Conservation (phyloP, 1,140 invertebrate genomes). For the Listronotus bonariensis region DNA sequence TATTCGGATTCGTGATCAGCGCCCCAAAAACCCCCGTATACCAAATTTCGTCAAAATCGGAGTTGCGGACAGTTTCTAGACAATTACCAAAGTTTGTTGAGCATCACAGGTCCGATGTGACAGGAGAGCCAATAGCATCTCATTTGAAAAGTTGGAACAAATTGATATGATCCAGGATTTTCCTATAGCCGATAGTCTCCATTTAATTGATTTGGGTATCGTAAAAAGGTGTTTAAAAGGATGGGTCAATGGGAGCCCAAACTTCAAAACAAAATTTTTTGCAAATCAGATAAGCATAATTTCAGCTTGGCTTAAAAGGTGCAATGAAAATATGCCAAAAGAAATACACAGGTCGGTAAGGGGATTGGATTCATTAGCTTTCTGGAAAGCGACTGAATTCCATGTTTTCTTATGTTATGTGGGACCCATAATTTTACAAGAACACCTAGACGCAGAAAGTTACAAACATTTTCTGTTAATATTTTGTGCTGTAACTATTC, state of each 20-base stretch:
- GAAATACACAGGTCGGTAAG: conserved; percentile 43
- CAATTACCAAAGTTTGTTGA: too few species aligned
- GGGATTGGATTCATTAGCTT: conserved; percentile 32
- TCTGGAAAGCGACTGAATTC: conserved; percentile 45
- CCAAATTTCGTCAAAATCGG: too few species aligned
- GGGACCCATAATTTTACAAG: conserved; percentile 40
- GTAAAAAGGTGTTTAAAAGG: conserved; percentile 42
- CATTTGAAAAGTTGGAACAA: background rate
- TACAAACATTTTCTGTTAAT: conserved; percentile 38
- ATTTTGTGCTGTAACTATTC: conserved; percentile 36
- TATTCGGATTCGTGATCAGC: too few species aligned
- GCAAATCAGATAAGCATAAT: conserved; percentile 22
- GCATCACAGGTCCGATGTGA: too few species aligned
- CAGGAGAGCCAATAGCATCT: too few species aligned
- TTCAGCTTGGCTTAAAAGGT: conserved; percentile 20
- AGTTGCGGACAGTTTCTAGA: too few species aligned
- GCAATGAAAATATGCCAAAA: conserved; percentile 27
- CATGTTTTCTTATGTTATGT: conserved; percentile 39
- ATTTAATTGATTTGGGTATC: conserved; percentile 45
- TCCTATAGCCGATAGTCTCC: conserved; percentile 41
- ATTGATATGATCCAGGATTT: conserved; percentile 46
- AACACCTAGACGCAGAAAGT: conserved; percentile 26
- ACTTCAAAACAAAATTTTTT: conserved; percentile 28
- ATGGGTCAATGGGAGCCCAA: conserved; percentile 39
- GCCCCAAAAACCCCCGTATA: too few species aligned